Conservation (phyloP, 2,797 vertebrate species). For the Agapornis canus region DNA sequence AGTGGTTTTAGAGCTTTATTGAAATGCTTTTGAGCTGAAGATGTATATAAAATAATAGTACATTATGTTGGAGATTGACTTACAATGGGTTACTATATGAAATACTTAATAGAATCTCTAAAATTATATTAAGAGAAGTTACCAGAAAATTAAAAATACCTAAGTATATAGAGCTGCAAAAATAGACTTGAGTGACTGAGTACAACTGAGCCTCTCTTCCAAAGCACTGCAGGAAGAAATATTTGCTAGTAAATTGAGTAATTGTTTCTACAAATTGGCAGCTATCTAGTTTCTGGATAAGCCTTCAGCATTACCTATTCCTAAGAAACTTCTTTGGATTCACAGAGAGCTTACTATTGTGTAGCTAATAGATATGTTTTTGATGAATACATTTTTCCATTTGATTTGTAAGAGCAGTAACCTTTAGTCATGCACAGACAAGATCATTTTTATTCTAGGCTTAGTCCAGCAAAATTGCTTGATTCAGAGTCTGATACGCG, state of each 20-base stretch:
- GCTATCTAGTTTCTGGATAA: conserved; percentile 11
- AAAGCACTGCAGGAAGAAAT: background rate
- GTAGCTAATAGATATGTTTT: conserved; percentile 44
- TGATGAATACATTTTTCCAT: conserved; percentile 41
- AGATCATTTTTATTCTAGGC: conserved; percentile 60
- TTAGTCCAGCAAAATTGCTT: background rate
- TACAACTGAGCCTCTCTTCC: background rate
- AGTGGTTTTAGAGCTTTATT: conserved; percentile 39
- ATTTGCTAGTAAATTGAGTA: conserved; percentile 41
- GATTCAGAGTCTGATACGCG: background rate
- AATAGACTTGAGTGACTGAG: background rate
- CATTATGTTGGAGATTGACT: background rate
- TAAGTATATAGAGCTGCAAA: background rate
- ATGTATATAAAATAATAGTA: background rate
- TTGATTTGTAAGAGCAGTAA: conserved; percentile 13
- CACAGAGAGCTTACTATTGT: conserved; percentile 34
- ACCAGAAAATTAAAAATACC: conserved; percentile 55
- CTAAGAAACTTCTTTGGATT: conserved; percentile 58
- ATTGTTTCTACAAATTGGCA: conserved; percentile 26
- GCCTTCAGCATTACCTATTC: background rate
- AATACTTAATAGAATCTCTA: conserved; percentile 1
- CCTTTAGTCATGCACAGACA: conserved; percentile 29
- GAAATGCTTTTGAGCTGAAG: conserved; percentile 33
- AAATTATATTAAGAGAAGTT: conserved; percentile 1
- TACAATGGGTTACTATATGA: background rate